phyloP scores from a whole-genome alignment of 2,888 invertebrate genomes.

The Serripes groenlandicus region DNA sequence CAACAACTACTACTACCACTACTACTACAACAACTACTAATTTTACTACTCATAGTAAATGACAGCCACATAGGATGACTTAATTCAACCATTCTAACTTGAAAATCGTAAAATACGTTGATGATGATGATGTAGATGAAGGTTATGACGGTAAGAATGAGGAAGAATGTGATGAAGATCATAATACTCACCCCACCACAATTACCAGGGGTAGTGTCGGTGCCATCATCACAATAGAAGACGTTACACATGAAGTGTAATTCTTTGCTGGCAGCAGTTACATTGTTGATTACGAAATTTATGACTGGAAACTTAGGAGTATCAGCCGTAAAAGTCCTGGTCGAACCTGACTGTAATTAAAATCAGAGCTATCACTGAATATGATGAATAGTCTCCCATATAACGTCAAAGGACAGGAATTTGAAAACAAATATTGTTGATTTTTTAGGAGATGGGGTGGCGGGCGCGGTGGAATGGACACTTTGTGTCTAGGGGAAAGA shows the following conservation, averaged over 20 bases:
- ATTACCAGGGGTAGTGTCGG: neutral
- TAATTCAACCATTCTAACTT: too few relatives aligned
- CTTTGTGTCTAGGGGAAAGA: too few relatives aligned
- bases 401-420: neutral
- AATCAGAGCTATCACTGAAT: neutral
- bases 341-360: neutral
- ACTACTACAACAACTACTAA: too few relatives aligned
- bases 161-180: neutral
- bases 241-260: neutral
- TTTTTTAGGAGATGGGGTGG: too few relatives aligned
- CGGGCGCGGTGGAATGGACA: too few relatives aligned
- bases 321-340: neutral
- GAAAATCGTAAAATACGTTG: too few relatives aligned
- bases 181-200: slow-evolving; percentile 1
- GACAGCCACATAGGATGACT: too few relatives aligned
- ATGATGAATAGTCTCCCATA: neutral
- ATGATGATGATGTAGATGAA: too few relatives aligned
- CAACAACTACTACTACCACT: too few relatives aligned
- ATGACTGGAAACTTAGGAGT: neutral
- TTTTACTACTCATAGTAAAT: too few relatives aligned
- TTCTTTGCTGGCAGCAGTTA: neutral
- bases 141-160: too few relatives aligned
- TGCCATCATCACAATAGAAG: neutral
- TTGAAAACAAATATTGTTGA: neutral
- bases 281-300: neutral